Percentiles rank a stretch among this genome's conserved stretches.
phyloP scores from a whole-genome alignment of 2,113 vertebrate genomes.

The Ptyas mucosa region DNA sequence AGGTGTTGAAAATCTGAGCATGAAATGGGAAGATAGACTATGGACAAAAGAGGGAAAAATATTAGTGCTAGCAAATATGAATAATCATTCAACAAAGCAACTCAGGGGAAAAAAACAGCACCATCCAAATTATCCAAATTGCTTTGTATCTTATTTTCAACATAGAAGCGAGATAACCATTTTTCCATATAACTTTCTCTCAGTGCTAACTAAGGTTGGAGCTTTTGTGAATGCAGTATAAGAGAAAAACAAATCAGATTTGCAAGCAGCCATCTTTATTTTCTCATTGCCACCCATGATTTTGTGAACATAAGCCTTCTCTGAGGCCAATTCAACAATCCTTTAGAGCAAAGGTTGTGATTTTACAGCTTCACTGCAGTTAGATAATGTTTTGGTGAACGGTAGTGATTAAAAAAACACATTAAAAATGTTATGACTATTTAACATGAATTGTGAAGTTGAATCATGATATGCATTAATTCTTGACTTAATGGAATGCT shows the following conservation, averaged over 20 bases:
- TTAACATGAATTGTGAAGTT: neutral
- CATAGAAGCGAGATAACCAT: neutral
- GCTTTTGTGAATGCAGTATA: neutral
- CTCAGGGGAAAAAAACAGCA: neutral
- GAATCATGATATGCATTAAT: neutral
- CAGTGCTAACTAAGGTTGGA: neutral
- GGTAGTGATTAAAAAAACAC: neutral
- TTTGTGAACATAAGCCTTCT: neutral
- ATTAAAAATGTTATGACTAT: neutral
- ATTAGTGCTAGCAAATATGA: slow-evolving; percentile 50
- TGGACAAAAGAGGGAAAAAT: slow-evolving; percentile 50
- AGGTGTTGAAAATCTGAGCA: slow-evolving; percentile 70
- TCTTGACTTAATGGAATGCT: neutral
- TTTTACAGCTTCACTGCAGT: neutral
- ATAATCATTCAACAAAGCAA: slow-evolving; percentile 53
- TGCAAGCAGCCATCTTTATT: too few species aligned
- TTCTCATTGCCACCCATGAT: neutral
- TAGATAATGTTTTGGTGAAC: neutral
- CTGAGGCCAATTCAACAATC: neutral
- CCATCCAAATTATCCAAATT: neutral
- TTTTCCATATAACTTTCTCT: neutral
- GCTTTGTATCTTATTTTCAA: neutral
- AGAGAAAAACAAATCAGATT: neutral
- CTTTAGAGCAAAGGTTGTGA: neutral
- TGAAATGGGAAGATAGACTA: slow-evolving; percentile 73